A percentile compares a stretch with the other conserved stretches of the same genome.
phyloP scores from a whole-genome alignment of 2,797 vertebrate genomes.

The Sebastes itinus region DNA sequence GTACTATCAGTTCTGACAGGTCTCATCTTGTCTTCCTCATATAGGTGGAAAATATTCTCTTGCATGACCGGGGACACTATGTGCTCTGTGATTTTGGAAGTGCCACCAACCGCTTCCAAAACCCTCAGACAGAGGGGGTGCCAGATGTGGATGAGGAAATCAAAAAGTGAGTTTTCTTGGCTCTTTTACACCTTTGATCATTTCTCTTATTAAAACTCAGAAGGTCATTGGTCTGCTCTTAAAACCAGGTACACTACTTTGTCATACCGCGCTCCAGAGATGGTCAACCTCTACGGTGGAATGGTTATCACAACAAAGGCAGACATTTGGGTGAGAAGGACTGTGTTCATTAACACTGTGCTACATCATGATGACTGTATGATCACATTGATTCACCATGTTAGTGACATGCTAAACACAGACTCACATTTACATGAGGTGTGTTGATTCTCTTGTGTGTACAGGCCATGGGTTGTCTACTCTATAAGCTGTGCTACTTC shows the following conservation, averaged over 20 bases:
- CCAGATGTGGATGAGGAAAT: slow-evolving; percentile 95
- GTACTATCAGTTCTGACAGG: background rate
- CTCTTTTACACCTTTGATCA: background rate
- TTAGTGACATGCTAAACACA: background rate
- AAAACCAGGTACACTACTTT: slow-evolving; percentile 93
- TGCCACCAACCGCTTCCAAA: slow-evolving; percentile 95
- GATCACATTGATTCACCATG: background rate
- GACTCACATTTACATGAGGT: background rate
- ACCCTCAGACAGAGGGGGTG: slow-evolving; percentile 94
- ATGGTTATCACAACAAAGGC: slow-evolving; percentile 96
- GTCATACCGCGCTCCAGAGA: slow-evolving; percentile 97
- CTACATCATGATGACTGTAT: background rate
- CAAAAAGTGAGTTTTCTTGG: slow-evolving; percentile 88
- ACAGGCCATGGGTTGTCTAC: slow-evolving; percentile 96
- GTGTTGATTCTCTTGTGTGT: slow-evolving; percentile 30
- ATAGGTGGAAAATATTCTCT: slow-evolving; percentile 98
- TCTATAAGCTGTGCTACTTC: slow-evolving; percentile 98
- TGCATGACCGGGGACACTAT: slow-evolving; percentile 97
- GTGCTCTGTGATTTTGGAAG: slow-evolving; percentile 99
- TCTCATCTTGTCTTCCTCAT: slow-evolving; percentile 14
- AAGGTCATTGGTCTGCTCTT: slow-evolving; percentile 29
- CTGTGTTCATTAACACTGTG: background rate
- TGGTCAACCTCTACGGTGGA: slow-evolving; percentile 97
- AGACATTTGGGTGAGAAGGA: slow-evolving; percentile 93
- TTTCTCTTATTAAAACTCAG: background rate